Base-by-base conservation (phyloP, 2,797 vertebrate genomes). In the Anguilla marmorata region DNA sequence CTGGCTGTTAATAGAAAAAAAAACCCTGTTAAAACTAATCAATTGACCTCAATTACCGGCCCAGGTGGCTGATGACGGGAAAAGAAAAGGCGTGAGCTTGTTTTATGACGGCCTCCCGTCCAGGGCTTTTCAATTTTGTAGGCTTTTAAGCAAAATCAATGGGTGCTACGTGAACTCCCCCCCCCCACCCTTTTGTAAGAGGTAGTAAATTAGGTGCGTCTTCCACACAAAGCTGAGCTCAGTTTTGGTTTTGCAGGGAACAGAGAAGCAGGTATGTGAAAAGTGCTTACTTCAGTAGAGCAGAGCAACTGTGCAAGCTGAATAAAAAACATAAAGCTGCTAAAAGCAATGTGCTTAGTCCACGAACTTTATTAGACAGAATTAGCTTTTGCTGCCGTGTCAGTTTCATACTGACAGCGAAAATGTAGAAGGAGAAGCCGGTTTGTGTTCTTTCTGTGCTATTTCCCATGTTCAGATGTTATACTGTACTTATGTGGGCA, bases 101-200 rank as follows among this genome's bases (percentile, higher is more conserved):
- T 87, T 90, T 58, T 79, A 69, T 84, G 74, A 24, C 21, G 21
- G 54, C 74, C 63, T 66, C 88, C 79, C 66, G 7, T 86, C 48
- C 58, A 4, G 66, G 33, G 79, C 50, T 69, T 19, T 84, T 74
- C 24, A 66, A 45, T 84, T 69, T 66, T 52, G 37, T 76, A 12
- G 80, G 58, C 27, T 87, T 79, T 88, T 88, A 87, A 87, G 89
- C 85, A 86, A 86, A 87, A 85, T 90, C 87, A 87, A 87, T 87
- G 86, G 87, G 50, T 54, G 33, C 48, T 58, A 48, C 19, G 24
- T 60, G 56, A 37, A 50, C 24, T 19, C 76, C 41, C 16, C 16
- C 76, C 48, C 37, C 33, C n/a, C 12, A 54, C 48, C 37, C 37
- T 41, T 41, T 41, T 3, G 27, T 83, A n/a, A 60, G 37, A 83